A percentile compares a stretch with the other conserved stretches of the same genome.
Evolutionary conservation across 2,113 vertebrate genomes (phyloP).

Genomic region (Tragulus kanchil): DNA sequence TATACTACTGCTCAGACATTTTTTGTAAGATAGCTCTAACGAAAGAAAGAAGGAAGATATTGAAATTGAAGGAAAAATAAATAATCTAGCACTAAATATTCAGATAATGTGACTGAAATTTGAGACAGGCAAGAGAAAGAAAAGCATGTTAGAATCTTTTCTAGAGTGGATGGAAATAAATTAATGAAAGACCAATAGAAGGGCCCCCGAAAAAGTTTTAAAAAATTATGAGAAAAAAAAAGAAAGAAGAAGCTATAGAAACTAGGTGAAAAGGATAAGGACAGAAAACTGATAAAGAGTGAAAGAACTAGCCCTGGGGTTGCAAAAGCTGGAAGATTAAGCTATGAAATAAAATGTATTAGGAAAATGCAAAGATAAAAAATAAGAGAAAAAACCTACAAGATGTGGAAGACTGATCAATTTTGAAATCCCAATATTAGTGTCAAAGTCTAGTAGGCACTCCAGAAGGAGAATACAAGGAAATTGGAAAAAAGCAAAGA

Average conservation of each 20-base stretch:
- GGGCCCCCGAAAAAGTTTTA: too few species aligned
- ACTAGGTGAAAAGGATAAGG: neutral
- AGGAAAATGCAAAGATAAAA: neutral
- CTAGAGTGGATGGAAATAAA: too few species aligned
- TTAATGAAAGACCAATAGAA: too few species aligned
- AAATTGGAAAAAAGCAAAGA: neutral
- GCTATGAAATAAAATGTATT: neutral
- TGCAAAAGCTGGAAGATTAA: neutral
- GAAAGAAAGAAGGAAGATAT: neutral
- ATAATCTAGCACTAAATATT: neutral
- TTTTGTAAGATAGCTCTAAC: neutral
- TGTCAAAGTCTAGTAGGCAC: neutral
- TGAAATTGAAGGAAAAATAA: neutral
- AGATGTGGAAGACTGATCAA: neutral
- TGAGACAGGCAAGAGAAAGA: neutral
- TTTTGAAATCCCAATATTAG: neutral
- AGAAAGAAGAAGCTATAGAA: neutral
- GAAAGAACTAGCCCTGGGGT: neutral
- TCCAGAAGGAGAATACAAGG: neutral
- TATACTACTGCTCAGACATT: neutral
- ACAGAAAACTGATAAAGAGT: neutral
- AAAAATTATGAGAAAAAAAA: too few species aligned
- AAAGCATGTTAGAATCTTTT: too few species aligned
- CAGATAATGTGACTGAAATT: conserved; percentile 2
- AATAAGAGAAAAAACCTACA: neutral